Percentiles rank a stretch among this genome's conserved stretches.
These are phyloP conservation scores for Apodemia duryi DNA, from an alignment of 2,888 invertebrate species.

Conservation along the genomic window DNA sequence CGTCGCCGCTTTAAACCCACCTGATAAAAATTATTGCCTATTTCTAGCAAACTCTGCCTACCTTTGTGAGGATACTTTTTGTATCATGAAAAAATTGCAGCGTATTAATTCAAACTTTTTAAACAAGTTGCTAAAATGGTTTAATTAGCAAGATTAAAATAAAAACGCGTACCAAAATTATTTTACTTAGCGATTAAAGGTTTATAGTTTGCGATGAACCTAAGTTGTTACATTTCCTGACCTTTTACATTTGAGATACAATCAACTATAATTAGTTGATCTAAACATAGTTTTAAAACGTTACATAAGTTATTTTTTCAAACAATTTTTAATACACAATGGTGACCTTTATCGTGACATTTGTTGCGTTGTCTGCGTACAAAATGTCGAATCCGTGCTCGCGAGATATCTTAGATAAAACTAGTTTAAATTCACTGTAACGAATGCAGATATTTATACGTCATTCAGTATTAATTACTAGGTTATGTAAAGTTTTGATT, in stretches of 20 bases:
- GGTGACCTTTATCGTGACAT: conserved; percentile 1
- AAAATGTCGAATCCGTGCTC: conserved; percentile 6
- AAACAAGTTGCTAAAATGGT: no score
- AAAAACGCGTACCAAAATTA: no score
- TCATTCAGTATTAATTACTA: no score
- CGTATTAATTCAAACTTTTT: no score
- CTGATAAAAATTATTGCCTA: no score
- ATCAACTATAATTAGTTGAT: not conserved
- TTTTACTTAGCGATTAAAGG: no score
- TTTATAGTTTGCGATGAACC: not conserved
- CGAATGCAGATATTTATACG: not conserved
- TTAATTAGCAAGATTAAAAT: no score
- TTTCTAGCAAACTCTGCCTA: no score
- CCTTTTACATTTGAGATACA: not conserved
- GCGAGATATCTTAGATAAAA: conserved; percentile 3
- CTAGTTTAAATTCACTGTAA: not conserved
- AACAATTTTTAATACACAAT: not conserved
- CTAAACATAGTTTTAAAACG: not conserved
- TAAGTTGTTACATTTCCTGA: not conserved
- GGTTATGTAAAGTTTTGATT: no score
- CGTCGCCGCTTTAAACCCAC: no score
- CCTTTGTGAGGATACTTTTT: no score
- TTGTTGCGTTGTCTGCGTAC: not conserved
- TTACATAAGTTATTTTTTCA: not conserved
- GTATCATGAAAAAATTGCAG: no score